Conservation (phyloP, 2,113 vertebrate genomes). For the Athene cunicularia region DNA sequence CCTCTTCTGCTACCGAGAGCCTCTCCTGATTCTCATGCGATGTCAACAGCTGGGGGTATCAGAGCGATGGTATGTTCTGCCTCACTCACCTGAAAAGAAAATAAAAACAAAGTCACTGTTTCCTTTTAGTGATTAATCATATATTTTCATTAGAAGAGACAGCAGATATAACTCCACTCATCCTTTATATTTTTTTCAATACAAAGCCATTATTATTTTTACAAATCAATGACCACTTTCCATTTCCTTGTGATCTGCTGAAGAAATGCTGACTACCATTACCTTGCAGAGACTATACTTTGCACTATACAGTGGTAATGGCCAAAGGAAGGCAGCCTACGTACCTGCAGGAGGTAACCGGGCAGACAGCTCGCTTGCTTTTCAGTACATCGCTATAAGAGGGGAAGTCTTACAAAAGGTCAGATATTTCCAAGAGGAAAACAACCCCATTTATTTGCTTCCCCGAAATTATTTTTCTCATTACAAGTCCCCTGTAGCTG, state of each 20-base stretch:
- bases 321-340: background rate
- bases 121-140: too few species aligned
- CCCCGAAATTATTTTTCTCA: background rate
- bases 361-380: background rate
- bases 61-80: too few species aligned
- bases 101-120: too few species aligned
- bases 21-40: too few species aligned
- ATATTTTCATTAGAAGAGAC: background rate
- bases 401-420: fast-evolving
- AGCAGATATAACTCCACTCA: background rate
- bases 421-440: background rate
- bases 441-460: background rate
- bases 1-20: too few species aligned
- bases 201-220: background rate
- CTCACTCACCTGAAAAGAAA: too few species aligned
- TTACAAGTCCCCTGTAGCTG: background rate
- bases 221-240: background rate
- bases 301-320: fast-evolving
- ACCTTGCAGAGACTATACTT: background rate
- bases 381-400: background rate
- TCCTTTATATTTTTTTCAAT: background rate
- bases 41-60: too few species aligned
- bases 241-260: background rate
- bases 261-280: background rate
- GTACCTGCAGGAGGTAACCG: too few species aligned